phyloP scores from a whole-genome alignment of 2,888 invertebrate species.

The Ectobius pallidus region DNA sequence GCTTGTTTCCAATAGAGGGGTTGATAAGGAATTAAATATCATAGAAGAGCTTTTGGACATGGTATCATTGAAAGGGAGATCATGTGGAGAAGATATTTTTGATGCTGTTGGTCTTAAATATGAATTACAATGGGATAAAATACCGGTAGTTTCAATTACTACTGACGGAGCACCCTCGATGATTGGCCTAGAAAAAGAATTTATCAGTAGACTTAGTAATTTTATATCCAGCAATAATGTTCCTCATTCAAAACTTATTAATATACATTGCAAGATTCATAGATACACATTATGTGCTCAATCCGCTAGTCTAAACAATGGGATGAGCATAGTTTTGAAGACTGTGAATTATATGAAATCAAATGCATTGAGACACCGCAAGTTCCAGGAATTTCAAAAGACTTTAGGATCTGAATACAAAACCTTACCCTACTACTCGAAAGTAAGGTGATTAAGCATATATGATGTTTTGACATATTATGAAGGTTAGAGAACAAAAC shows the following conservation, averaged over 20 bases:
- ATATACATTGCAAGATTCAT: constrained; percentile 6
- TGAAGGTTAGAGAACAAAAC: too few species aligned
- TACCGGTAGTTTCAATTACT: constrained; percentile 5
- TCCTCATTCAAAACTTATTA: constrained; percentile 10
- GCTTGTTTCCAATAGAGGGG: background rate
- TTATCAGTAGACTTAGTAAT: background rate
- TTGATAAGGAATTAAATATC: too few species aligned
- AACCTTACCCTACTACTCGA: constrained; percentile 4
- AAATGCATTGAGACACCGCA: background rate
- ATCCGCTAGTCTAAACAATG: background rate
- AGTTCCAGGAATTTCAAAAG: background rate
- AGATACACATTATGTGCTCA: background rate
- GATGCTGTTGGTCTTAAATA: constrained; percentile 13
- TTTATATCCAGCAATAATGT: background rate
- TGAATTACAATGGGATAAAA: background rate
- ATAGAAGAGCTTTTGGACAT: too few species aligned
- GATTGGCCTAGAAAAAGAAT: background rate
- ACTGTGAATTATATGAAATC: constrained; percentile 6
- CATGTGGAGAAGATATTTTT: constrained; percentile 9
- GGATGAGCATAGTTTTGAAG: background rate
- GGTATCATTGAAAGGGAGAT: too few species aligned
- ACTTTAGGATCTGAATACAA: background rate
- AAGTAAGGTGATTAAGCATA: background rate
- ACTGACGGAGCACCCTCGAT: too few species aligned
- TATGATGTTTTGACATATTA: too few species aligned